Conservation (phyloP, 2,113 vertebrate species). For the Patagioenas fasciata region DNA sequence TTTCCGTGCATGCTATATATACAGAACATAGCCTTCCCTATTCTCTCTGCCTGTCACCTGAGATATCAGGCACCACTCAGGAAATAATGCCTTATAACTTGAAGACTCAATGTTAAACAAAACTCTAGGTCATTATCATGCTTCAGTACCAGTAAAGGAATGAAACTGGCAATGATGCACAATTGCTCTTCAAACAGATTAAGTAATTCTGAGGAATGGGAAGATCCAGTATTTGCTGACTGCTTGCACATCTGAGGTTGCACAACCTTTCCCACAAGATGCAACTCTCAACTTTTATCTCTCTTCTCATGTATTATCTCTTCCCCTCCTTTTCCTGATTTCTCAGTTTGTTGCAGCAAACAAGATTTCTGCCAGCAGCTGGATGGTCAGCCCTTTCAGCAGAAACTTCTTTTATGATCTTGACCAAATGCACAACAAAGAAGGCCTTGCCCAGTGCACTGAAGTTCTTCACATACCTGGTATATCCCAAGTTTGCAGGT, state of each 20-base stretch:
- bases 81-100: not conserved
- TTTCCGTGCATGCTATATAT: not conserved
- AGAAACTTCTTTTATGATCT: not conserved
- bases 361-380: not conserved
- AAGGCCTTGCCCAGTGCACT: not conserved
- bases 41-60: not conserved
- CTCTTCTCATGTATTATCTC: not conserved
- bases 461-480: conserved; percentile 74
- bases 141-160: not conserved
- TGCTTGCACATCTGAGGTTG: not conserved
- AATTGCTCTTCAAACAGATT: not conserved
- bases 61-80: not conserved
- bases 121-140: not conserved
- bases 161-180: not conserved
- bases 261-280: not conserved
- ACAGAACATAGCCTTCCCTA: not conserved
- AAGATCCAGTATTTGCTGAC: not conserved
- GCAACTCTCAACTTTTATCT: not conserved
- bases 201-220: not conserved
- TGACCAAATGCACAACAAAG: not conserved
- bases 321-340: not conserved
- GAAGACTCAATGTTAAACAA: not conserved
- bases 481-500: conserved; percentile 87
- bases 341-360: not conserved
- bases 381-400: not conserved